A percentile compares a stretch with the other conserved stretches of the same genome.
Evolutionary conservation across 2,113 vertebrate species (phyloP).

Genomic region (Ophthalmolycus amberensis): DNA sequence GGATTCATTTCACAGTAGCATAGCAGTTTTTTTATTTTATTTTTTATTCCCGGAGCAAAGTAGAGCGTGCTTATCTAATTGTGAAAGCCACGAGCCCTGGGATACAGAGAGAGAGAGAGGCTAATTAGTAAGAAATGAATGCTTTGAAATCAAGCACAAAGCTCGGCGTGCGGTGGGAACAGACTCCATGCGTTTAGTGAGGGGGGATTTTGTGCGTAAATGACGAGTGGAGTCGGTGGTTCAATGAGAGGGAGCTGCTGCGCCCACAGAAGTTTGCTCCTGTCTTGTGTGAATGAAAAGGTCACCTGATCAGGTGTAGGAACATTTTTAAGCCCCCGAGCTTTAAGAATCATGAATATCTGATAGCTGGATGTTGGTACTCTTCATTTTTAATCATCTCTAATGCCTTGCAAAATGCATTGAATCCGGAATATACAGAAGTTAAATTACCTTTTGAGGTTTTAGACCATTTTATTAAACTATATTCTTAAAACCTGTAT

Average conservation of each 20-base stretch:
- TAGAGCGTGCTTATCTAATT: slow-evolving; percentile 77
- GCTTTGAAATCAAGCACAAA: slow-evolving; percentile 80
- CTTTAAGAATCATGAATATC: slow-evolving; percentile 23
- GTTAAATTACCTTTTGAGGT: slow-evolving; percentile 11
- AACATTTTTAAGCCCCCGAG: slow-evolving; percentile 2
- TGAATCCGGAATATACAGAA: slow-evolving; percentile 30
- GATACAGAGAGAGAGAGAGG: slow-evolving; percentile 66
- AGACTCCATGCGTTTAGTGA: slow-evolving; percentile 40
- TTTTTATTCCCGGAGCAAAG: slow-evolving; percentile 64
- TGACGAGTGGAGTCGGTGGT: slow-evolving; percentile 46
- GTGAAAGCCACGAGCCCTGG: slow-evolving; percentile 71
- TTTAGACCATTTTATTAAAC: slow-evolving; percentile 31
- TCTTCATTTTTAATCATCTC: slow-evolving; percentile 41
- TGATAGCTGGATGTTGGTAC: slow-evolving; percentile 8
- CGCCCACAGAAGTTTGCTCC: slow-evolving; percentile 16
- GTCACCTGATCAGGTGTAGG: neutral
- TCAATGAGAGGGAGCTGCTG: slow-evolving; percentile 30
- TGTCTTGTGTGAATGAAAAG: slow-evolving; percentile 41
- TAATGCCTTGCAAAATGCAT: slow-evolving; percentile 7
- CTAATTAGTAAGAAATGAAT: slow-evolving; percentile 78
- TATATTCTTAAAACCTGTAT: neutral
- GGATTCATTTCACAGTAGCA: slow-evolving; percentile 73
- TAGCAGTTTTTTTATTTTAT: slow-evolving; percentile 24
- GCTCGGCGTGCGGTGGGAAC: slow-evolving; percentile 70
- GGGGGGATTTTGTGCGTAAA: slow-evolving; percentile 36